Evolutionary conservation across 2,113 vertebrate species (phyloP), one percentile per base, ranked within the genome.

Genomic region (Malurus alboscapulatus): DNA sequence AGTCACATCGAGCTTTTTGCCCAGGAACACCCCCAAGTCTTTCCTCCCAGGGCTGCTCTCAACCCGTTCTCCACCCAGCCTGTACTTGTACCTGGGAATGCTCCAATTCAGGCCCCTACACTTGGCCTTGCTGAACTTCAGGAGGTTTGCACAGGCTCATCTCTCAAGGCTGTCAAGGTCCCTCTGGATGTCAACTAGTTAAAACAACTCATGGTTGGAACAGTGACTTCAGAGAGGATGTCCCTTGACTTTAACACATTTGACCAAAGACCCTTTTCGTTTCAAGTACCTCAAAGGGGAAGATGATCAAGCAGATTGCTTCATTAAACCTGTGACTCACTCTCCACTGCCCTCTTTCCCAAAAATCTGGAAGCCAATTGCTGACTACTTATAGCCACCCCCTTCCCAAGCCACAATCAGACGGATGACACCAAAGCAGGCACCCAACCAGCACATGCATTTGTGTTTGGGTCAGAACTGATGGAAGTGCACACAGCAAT

Each of bases 401-500:
- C 34, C 14, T 76, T 76, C 59, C 54, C 54, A 57, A 50, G 58
- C 48, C 77, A 42, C 19, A 7, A 55, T 17, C 63, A 55, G 42
- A 40, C 1, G 17, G 50, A 38, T 0, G 0, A 9, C 45, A 15
- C 57, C 74, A n/a, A 74, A 10, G 5, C 2, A 40, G 27, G 16
- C 13, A 19, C 1, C 0, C 13, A 74, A 62, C 18, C 27, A n/a
- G 74, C 25, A 53, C 1, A 1, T 9, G 16, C 24, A 30, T 42
- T 45, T 40, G n/a, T 38, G 25, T 36, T 36, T 29, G 42, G 13
- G 66, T 34, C 19, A 12, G 55, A 32, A 22, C 13, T 38, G 58
- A 73, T 0, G 7, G 42, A 81, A 0, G 0, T 11, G 32, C 1
- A 9, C 1, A 36, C 0, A 65, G 36, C 55, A n/a, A 76, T 19